phyloP scores from a whole-genome alignment of 2,888 invertebrate genomes.

The Glyphotaelius pellucidus region DNA sequence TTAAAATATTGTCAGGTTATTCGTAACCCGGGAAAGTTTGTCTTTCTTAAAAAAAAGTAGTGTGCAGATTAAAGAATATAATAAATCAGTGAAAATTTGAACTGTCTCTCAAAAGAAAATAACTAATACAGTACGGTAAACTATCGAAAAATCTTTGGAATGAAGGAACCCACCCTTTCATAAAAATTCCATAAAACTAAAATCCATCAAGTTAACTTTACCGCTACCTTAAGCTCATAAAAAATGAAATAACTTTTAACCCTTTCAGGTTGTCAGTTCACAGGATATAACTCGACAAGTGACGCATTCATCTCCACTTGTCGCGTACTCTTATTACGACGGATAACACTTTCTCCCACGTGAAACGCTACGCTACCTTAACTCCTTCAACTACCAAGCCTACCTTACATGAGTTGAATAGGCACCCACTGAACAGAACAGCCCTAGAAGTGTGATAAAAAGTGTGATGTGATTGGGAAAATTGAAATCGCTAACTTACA shows the following conservation, averaged over 20 bases:
- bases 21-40: too few species aligned
- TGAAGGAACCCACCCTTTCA: background rate
- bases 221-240: background rate
- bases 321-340: constrained; percentile 11
- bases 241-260: background rate
- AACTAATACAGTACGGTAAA: too few species aligned
- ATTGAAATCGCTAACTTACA: background rate
- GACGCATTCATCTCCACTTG: constrained; percentile 8
- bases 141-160: too few species aligned
- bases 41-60: too few species aligned
- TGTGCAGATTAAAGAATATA: too few species aligned
- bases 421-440: background rate
- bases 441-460: background rate
- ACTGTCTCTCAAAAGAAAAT: too few species aligned
- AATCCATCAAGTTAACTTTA: background rate
- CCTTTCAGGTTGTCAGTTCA: background rate
- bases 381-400: background rate
- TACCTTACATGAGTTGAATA: background rate
- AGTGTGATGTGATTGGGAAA: background rate
- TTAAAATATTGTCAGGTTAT: too few species aligned
- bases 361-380: background rate
- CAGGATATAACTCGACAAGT: background rate
- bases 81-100: too few species aligned
- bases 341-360: background rate
- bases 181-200: background rate